phyloP scores from a whole-genome alignment of 2,113 vertebrate genomes.

The Brevimyrus niger region DNA sequence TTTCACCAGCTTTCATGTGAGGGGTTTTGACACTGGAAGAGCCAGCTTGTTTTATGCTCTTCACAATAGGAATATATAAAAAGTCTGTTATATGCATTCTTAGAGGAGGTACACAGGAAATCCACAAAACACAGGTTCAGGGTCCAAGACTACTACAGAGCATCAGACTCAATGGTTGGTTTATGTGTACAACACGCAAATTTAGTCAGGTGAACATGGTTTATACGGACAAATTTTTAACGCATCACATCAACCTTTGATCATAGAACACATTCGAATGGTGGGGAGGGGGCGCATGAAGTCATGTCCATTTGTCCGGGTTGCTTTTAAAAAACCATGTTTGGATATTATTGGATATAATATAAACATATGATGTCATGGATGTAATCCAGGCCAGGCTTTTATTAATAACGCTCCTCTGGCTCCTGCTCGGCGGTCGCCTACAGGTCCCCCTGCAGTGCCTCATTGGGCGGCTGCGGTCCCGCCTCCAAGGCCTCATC shows the following conservation, averaged over 20 bases:
- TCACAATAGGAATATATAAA: neutral
- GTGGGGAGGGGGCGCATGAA: neutral
- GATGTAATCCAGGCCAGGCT: too few relatives aligned
- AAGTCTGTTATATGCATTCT: neutral
- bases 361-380: too few relatives aligned
- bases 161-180: neutral
- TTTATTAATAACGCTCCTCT: too few relatives aligned
- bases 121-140: neutral
- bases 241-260: neutral
- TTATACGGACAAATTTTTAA: neutral
- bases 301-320: neutral
- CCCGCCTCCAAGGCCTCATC: too few relatives aligned
- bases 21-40: neutral
- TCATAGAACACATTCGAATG: neutral
- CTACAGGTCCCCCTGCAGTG: too few relatives aligned
- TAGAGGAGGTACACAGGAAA: neutral
- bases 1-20: neutral
- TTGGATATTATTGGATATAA: too few relatives aligned
- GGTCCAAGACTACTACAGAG: neutral
- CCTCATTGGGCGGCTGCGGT: too few relatives aligned
- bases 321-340: too few relatives aligned
- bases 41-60: neutral
- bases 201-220: neutral
- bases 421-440: too few relatives aligned
- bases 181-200: neutral